Percentiles rank a stretch among this genome's conserved stretches.
phyloP scores from a whole-genome alignment of 2,797 vertebrate species.

The Sorex maritimensis region DNA sequence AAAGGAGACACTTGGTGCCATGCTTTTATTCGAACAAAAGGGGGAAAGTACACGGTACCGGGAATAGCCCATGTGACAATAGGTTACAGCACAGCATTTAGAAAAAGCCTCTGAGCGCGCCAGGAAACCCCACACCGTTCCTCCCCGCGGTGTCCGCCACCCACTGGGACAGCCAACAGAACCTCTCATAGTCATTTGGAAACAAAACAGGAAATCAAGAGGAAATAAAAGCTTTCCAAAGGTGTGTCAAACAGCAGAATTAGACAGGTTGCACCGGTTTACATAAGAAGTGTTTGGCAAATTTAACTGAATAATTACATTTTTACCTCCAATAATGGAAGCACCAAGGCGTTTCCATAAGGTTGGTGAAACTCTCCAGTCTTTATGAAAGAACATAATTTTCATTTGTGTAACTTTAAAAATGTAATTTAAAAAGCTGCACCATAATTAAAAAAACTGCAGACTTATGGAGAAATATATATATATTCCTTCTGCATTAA shows the following conservation, averaged over 20 bases:
- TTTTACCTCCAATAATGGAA: constrained; percentile 89
- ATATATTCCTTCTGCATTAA: constrained; percentile 86
- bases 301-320: constrained; percentile 85
- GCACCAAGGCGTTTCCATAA: constrained; percentile 89
- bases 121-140: constrained; percentile 92
- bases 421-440: constrained; percentile 88
- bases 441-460: constrained; percentile 87
- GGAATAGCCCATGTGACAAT: constrained; percentile 91
- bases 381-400: constrained; percentile 86
- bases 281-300: constrained; percentile 90
- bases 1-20: constrained; percentile 87
- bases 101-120: constrained; percentile 90
- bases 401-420: constrained; percentile 81
- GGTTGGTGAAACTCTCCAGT: constrained; percentile 86
- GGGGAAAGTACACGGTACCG: constrained; percentile 90
- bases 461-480: constrained; percentile 89
- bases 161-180: constrained; percentile 92
- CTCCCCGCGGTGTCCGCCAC: constrained; percentile 89
- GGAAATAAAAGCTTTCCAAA: constrained; percentile 86
- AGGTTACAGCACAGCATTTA: constrained; percentile 93
- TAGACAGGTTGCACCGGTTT: constrained; percentile 87
- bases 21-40: constrained; percentile 92
- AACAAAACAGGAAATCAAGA: constrained; percentile 74
- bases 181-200: constrained; percentile 89
- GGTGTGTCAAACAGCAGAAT: constrained; percentile 85